Conservation (phyloP, 2,888 invertebrate species). For the Zelleria hepariella region DNA sequence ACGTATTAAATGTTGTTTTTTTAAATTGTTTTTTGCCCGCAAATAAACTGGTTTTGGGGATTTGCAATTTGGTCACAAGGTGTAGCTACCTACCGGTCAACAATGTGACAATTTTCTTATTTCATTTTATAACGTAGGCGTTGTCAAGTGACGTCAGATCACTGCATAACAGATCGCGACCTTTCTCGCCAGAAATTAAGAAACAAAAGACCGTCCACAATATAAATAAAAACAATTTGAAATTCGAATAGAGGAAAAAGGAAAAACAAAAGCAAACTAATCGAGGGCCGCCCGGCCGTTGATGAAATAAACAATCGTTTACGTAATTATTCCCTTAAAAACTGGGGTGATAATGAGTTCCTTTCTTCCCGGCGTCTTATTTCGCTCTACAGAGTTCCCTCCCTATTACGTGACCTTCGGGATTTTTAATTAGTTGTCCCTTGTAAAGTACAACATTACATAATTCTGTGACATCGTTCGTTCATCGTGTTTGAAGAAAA, state of each 20-base stretch:
- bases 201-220: background rate
- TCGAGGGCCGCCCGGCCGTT: background rate
- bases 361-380: background rate
- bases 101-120: too few relatives aligned
- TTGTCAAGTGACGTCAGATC: too few relatives aligned
- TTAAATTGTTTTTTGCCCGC: too few relatives aligned
- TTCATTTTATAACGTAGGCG: too few relatives aligned
- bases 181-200: background rate
- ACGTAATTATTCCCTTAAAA: background rate
- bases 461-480: background rate
- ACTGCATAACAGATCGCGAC: too few relatives aligned
- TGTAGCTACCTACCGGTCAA: too few relatives aligned
- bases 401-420: background rate
- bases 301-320: background rate
- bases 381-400: too few relatives aligned
- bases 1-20: too few relatives aligned
- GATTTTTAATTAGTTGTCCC: background rate
- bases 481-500: background rate
- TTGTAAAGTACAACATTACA: background rate
- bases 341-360: background rate
- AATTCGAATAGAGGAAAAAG: background rate
- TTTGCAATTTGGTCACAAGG: too few relatives aligned
- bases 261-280: background rate
- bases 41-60: too few relatives aligned
- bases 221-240: background rate